Evolutionary conservation across 2,113 vertebrate species (phyloP), one percentile per base, ranked within the genome.

Genomic region (Rousettus leschenaultii): DNA sequence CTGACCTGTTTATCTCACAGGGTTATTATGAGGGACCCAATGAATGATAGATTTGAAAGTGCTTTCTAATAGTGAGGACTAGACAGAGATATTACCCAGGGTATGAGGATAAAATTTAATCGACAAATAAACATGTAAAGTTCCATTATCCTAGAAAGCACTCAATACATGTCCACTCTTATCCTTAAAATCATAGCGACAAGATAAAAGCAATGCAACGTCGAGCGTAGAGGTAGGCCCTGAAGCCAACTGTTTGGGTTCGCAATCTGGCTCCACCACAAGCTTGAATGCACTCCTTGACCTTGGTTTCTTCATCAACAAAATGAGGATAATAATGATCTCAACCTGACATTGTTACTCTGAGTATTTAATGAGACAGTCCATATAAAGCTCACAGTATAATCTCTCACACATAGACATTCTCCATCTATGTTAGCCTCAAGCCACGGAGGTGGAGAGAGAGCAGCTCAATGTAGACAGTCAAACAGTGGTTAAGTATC

Each of bases 1-100:
- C 85, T 86, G 89, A 75, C 86, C 86, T 94, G 51, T 93, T 93
- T 96, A 89, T 95, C 66, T 83, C 77, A 30, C 51, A n/a, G 77
- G 71, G 40, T 73, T 83, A 87, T 82, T 78, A 68, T 5, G 48
- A 38, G 26, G 18, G 59, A 40, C 48, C 55, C 86, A 40, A 18
- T 65, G 78, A 89, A 89, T 89, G 90, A 74, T 16, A 68, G 94
- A 66, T 40, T 86, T 30, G 59, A 43, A 96, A 75, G 53, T 45
- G 35, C 57, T 84, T 95, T 83, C 43, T 53, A 71, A 21, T 53
- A 24, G 66, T 11, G 7, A 80, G 38, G 61, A 85, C n/a, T 71
- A 78, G 38, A 48, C 18, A 73, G 43, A 5, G 18, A 28, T 45
- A 59, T 53, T 68, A 22, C 8, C 57, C 26, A 87, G 43, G 43